A percentile compares a stretch with the other conserved stretches of the same genome.
Evolutionary conservation across 2,797 vertebrate species (phyloP).

Genomic region (Pangasius macronema): DNA sequence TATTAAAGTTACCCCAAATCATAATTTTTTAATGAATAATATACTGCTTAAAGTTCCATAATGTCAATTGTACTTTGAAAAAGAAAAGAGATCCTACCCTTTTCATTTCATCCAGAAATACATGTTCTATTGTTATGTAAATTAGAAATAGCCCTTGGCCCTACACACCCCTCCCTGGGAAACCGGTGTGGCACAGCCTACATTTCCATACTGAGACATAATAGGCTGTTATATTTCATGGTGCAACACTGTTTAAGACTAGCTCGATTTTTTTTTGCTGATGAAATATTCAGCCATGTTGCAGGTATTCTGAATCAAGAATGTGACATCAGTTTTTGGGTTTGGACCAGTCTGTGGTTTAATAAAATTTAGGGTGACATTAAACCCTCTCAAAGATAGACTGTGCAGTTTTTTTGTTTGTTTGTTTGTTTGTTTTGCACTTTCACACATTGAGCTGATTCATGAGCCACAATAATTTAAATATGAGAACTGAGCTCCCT

Average conservation of each 20-base stretch:
- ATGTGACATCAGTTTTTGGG: not conserved
- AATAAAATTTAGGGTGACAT: not conserved
- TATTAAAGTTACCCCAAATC: not conserved
- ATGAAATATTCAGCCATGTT: slow-evolving; percentile 7
- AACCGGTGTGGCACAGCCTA: too few relatives aligned
- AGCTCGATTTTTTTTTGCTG: not conserved
- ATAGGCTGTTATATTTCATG: not conserved
- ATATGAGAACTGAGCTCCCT: not conserved
- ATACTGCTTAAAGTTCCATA: not conserved
- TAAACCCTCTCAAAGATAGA: not conserved
- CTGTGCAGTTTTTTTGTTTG: not conserved
- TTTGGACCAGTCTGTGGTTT: not conserved
- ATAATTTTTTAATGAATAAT: not conserved
- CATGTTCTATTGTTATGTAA: not conserved
- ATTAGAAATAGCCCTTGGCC: not conserved
- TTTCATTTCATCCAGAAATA: not conserved
- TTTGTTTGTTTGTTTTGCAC: not conserved
- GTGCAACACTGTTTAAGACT: not conserved
- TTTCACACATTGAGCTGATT: not conserved
- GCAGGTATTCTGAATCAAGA: not conserved
- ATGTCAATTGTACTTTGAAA: not conserved
- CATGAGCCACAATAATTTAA: not conserved
- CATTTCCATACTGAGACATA: not conserved
- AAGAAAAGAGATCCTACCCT: too few relatives aligned
- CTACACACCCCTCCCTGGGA: not conserved